Conservation (phyloP, 2,113 vertebrate species). For the Nansenia antarctica region DNA sequence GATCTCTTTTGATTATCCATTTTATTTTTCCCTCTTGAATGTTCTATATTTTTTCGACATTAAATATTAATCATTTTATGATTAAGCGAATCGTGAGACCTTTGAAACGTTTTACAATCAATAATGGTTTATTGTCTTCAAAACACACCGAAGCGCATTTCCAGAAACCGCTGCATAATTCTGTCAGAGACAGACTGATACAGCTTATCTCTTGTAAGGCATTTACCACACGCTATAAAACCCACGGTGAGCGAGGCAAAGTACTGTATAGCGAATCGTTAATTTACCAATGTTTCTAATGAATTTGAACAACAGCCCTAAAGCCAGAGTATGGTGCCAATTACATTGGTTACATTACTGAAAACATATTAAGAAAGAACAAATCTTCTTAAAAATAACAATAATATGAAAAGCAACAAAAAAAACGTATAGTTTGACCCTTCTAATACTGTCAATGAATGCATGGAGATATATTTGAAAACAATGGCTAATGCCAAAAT, state of each 20-base stretch:
- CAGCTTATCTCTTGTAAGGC: neutral
- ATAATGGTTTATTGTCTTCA: neutral
- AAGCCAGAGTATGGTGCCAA: too few relatives aligned
- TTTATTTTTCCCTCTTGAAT: neutral
- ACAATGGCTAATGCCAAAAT: too few relatives aligned
- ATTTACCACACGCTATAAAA: neutral
- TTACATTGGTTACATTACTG: too few relatives aligned
- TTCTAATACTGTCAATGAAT: too few relatives aligned
- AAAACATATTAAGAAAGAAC: too few relatives aligned
- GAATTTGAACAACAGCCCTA: neutral
- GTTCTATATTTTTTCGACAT: neutral
- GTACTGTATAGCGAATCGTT: neutral
- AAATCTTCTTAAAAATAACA: too few relatives aligned
- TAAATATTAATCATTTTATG: neutral
- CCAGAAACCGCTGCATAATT: neutral
- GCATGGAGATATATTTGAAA: too few relatives aligned
- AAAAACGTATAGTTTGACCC: too few relatives aligned
- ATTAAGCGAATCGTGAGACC: neutral
- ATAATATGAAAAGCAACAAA: too few relatives aligned
- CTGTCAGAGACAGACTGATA: neutral
- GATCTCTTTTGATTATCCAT: constrained; percentile 27
- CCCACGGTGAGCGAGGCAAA: neutral
- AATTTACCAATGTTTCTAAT: neutral
- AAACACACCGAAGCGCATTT: neutral
- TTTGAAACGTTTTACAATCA: constrained; percentile 9